These are phyloP conservation scores for Elanus axillaris DNA, from an alignment of 2,113 vertebrate genomes.

Conservation along the genomic window DNA sequence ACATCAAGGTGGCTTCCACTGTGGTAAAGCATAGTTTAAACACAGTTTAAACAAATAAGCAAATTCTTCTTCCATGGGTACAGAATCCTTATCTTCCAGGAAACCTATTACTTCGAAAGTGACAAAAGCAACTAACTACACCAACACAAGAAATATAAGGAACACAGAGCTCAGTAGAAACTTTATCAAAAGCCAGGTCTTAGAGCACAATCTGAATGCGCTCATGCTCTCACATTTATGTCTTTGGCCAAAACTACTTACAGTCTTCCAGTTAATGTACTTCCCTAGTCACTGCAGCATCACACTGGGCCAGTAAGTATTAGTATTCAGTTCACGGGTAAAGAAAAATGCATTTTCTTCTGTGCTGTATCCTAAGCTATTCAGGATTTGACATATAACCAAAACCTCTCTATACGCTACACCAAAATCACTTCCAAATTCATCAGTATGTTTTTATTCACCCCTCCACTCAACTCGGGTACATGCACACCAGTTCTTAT, in stretches of 20 bases:
- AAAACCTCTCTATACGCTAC: not conserved
- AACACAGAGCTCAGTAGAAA: not conserved
- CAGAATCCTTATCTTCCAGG: not conserved
- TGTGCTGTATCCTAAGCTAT: not conserved
- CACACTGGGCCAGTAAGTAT: not conserved
- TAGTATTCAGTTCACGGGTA: not conserved
- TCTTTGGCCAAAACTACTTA: not conserved
- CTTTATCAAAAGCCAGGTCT: not conserved
- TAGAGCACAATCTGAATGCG: not conserved
- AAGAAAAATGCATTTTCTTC: not conserved
- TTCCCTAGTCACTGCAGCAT: not conserved
- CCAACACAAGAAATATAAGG: not conserved
- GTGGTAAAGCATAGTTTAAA: not conserved
- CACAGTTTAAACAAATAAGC: not conserved
- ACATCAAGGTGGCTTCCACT: not conserved
- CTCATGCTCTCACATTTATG: not conserved
- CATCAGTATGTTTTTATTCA: not conserved
- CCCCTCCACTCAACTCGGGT: not conserved
- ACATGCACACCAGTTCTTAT: not conserved
- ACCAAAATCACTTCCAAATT: not conserved
- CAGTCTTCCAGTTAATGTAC: not conserved
- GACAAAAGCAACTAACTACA: not conserved
- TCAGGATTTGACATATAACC: not conserved
- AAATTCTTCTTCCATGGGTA: not conserved
- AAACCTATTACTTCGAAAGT: not conserved